Base-by-base conservation (phyloP, 2,113 vertebrate species). In the Egretta garzetta region DNA sequence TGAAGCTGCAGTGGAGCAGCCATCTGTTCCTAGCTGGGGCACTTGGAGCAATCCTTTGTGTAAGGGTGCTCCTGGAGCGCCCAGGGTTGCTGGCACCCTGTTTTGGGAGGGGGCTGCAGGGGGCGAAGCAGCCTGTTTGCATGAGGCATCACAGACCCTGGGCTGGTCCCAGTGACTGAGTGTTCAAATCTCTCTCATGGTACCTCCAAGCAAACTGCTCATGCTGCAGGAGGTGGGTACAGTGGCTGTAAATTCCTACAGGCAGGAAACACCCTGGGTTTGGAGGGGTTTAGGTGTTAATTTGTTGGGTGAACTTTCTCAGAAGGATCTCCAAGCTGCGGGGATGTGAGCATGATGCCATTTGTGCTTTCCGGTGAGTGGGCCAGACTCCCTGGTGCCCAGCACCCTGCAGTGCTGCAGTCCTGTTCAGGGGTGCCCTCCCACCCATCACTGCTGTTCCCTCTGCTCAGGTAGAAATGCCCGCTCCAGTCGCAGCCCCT, bases 81-180 rank as follows among this genome's bases (percentile, higher is more conserved):
- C 66, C 6, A n/a, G 16, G 41, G 60, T 68, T 84, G 27, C 5
- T 45, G 68, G 33, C 45, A 63, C n/a, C 49, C 26, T 47, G 47
- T 43, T 67, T 1, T 56, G 20, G n/a, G 8, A 9, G 32, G 32
- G 43, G 41, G 18, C 39, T 76, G 49, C 18, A 11, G 0, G 5
- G 33, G 10, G 2, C 11, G 22, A 37, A 53, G 35, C 43, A 67
- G 43, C 28, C 41, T 4, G 1, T 37, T 20, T 58, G 63, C 35
- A 14, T 0, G 3, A n/a, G 87, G 43, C 43, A 9, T 21, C 8
- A 1, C 1, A 13, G 64, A 41, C 26, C 39, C 26, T 49, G 68
- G 80, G 43, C 67, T 80, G 33, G 10, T 76, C 26, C 20, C n/a
- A 6, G 22, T 12, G 49, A 2, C 45, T 28, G 12, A 32, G n/a